Conservation (phyloP, 2,113 vertebrate species). For the Herpailurus yagouaroundi region DNA sequence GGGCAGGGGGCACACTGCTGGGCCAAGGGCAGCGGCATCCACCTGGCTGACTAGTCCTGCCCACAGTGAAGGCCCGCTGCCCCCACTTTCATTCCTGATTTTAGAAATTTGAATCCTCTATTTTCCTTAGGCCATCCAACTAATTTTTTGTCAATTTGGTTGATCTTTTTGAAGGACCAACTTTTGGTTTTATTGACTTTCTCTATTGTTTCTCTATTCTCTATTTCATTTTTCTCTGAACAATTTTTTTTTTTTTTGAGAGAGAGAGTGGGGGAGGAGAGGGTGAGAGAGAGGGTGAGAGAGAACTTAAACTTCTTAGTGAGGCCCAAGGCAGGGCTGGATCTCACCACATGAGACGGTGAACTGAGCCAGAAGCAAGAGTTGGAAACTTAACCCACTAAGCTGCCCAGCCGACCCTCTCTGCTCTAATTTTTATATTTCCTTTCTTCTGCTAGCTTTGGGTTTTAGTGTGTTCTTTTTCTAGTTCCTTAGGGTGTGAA, state of each 20-base stretch:
- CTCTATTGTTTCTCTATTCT: not conserved
- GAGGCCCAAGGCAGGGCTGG: too few species aligned
- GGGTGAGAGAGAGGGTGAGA: too few species aligned
- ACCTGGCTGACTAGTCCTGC: too few species aligned
- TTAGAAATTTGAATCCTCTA: not conserved
- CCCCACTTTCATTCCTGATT: not conserved
- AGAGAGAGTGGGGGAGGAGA: too few species aligned
- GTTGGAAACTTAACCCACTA: too few species aligned
- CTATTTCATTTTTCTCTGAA: not conserved
- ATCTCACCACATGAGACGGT: too few species aligned
- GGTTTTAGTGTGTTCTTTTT: not conserved
- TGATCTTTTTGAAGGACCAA: not conserved
- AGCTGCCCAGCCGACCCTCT: not conserved
- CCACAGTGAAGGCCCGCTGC: too few species aligned
- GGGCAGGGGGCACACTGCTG: too few species aligned
- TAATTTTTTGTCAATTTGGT: not conserved
- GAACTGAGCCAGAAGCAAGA: too few species aligned
- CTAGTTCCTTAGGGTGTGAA: not conserved
- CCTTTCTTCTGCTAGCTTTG: not conserved
- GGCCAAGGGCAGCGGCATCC: too few species aligned
- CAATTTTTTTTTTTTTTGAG: too few species aligned
- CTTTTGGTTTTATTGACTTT: not conserved
- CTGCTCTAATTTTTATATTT: not conserved
- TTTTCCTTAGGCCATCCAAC: not conserved
- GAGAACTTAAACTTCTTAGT: too few species aligned